Conservation (phyloP, 2,113 vertebrate genomes). For the Sander lucioperca region DNA sequence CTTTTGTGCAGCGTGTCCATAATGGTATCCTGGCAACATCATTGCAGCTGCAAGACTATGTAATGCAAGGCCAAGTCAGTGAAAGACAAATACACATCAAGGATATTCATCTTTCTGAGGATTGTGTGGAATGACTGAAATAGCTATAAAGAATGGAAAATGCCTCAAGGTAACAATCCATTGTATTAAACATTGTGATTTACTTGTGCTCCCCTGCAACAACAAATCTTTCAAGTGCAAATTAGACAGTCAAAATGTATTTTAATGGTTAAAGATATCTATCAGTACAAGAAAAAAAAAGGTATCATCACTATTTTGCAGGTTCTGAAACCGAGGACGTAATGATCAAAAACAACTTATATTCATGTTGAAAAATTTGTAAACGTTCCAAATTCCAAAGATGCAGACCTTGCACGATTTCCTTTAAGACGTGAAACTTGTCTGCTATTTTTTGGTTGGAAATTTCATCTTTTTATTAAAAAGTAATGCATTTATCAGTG, state of each 20-base stretch:
- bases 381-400: neutral
- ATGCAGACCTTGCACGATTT: neutral
- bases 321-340: neutral
- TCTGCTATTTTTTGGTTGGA: neutral
- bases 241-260: neutral
- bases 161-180: neutral
- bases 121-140: too few species aligned
- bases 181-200: conserved; percentile 4
- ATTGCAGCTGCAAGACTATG: too few species aligned
- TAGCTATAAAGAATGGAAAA: neutral
- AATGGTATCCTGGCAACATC: neutral
- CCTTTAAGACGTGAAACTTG: neutral
- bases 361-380: neutral
- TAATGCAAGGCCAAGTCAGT: too few species aligned
- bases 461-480: neutral
- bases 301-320: too few species aligned
- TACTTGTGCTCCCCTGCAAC: neutral
- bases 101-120: neutral
- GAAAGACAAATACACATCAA: neutral
- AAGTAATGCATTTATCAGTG: neutral
- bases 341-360: neutral
- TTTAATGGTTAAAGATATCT: neutral
- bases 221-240: conserved; percentile 9
- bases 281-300: neutral
- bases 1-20: neutral